These are phyloP conservation scores for Rutpela maculata DNA, from an alignment of 2,888 invertebrate species.

Conservation along the genomic window DNA sequence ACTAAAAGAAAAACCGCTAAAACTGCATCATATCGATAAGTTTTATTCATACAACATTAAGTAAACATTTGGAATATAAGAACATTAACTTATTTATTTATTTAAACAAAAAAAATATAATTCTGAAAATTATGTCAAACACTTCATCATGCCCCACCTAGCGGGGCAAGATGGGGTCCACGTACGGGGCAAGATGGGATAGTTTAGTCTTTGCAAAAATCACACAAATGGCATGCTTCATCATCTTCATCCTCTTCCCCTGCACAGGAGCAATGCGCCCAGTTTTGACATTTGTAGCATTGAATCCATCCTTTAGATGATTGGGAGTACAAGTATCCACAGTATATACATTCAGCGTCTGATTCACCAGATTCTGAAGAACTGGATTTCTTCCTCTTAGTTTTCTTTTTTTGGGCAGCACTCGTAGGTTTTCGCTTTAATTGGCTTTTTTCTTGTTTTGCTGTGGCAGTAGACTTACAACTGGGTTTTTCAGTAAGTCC, in stretches of 20 bases:
- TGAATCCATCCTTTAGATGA: slow-evolving; percentile 27
- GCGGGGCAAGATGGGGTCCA: slow-evolving; percentile 22
- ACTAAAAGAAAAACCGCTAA: slow-evolving; percentile 3
- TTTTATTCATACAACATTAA: slow-evolving; percentile 7
- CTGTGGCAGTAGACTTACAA: no score
- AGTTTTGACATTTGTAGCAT: slow-evolving; percentile 9
- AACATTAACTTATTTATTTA: slow-evolving; percentile 13
- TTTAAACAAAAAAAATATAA: slow-evolving; percentile 23
- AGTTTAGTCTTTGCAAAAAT: slow-evolving; percentile 5
- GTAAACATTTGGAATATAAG: slow-evolving; percentile 12
- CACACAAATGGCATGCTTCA: slow-evolving; percentile 19
- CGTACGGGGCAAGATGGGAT: slow-evolving; percentile 21
- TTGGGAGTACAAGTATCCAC: slow-evolving; percentile 18
- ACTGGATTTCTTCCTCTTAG: slow-evolving; percentile 6
- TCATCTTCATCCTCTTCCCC: slow-evolving; percentile 29
- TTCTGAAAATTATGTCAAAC: slow-evolving; percentile 18
- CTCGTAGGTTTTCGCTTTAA: slow-evolving; percentile 25
- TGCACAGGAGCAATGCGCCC: slow-evolving; percentile 27
- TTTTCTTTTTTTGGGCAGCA: slow-evolving; percentile 7
- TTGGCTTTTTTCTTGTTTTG: no score
- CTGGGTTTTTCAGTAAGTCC: no score
- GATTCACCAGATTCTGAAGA: neutral
- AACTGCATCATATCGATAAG: slow-evolving; percentile 12
- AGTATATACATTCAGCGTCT: slow-evolving; percentile 29
- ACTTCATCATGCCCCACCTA: slow-evolving; percentile 28